Base-by-base conservation (phyloP, 2,888 invertebrate species). In the Drosophila kuntzei region DNA sequence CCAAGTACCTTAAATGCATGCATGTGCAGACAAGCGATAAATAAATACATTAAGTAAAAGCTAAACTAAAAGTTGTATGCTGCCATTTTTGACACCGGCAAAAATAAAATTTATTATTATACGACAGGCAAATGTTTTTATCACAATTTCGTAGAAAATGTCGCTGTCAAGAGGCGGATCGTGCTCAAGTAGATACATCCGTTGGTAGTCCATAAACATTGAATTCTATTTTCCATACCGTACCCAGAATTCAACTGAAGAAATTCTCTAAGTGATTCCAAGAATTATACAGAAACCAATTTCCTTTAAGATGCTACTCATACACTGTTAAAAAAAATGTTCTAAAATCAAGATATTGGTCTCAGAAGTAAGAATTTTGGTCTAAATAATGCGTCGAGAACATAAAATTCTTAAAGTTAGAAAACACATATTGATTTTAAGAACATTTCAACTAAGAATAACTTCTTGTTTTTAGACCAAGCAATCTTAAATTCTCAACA, bases 91-190 rank as follows among this genome's bases (percentile, higher is more conserved):
- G 78, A 46, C 71, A 58, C 60, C 49, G 62, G 49, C 51, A 57
- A 66, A 65, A 83, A 64, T 41, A 25, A 63, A 43, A 86, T 83
- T 77, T 77, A 71, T 80, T 74, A 66, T 61, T 62, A 29, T 63
- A 58, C 27, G 64, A 20, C 57, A 20, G 41, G 47, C 59, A 65
- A 66, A 73, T 50, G 12, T 51, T 71, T 71, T 74, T 66, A 77
- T 77, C 66, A 64, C 53, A 53, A 49, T 22, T 86, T 86, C 78
- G 53, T 41, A 47, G 67, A 65, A 68, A 55, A 34, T 41, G 39
- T 43, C n/a, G 29, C 58, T 65, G 65, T 66, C 78, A 61, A 80
- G 74, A 59, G 74, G 9, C 18, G 51, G 36, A 55, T 69, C 74
- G 78, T 80, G 78, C 60, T 63, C 41, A 61, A 80, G 77, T 36